Base-by-base conservation (phyloP, 2,888 invertebrate species). In the Malacosoma neustria region DNA sequence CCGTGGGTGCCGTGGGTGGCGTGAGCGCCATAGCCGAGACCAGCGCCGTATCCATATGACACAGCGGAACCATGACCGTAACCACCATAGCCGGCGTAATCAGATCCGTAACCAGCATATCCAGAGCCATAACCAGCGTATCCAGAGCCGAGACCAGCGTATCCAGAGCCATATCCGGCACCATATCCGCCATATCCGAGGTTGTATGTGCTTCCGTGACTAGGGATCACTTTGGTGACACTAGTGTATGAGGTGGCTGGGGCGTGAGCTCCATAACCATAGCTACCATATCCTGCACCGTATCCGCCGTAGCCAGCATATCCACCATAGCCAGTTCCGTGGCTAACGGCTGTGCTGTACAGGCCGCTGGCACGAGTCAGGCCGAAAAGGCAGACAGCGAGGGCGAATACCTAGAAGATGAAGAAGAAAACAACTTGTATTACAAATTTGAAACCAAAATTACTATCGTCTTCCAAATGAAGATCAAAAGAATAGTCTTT, bases 331-430 rank as follows among this genome's bases (percentile, higher is more conserved):
- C 43, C 43, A 29, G 39, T 41, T 22, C 41, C 46, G 11, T 46
- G 34, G 22, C 42, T 41, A 13, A 49, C 39, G 3, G 45, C 50
- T 1, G 45, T 35, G 36, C 40, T 54, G 11, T 50, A 41, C 1
- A 69, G 39, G 5, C 42, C 57, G 36, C 71, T 66, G 31, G 71
- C 72, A 12, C 37, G 53, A 39, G 65, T 58, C 14, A 72, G 34
- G 39, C 70, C 70, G 34, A 73, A 55, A 3, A 72, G 52, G 59
- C 68, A 69, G 29, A 54, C 53, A 14, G 69, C 49, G 11, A 63
- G 34, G 35, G 62, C 49, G 14, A 72, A 39, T 30, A 64, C 45
- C 73, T 74, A 48, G 9, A 7, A 4, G 35, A 45, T 46, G 13
- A 36, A 12, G 14, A 36, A 13, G n/a, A n/a, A n/a, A n/a, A n/a